Base-by-base conservation (phyloP, 2,888 invertebrate genomes). In the Tethea ocularis region DNA sequence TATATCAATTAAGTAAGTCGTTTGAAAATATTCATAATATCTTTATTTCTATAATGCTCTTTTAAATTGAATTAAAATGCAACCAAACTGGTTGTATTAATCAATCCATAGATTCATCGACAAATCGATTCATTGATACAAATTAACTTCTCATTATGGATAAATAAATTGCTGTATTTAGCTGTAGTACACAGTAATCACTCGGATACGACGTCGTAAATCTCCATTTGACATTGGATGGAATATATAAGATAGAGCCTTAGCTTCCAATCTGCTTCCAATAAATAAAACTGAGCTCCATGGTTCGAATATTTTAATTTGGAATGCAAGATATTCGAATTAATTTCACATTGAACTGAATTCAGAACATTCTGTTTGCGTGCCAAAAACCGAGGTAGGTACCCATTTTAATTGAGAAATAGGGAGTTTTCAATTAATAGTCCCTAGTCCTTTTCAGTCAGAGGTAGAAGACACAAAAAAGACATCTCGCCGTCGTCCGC, bases 131-230 rank as follows among this genome's bases (percentile, higher is more conserved):
- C 53, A 56, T n/a, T 41, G 52, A 15, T 56, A 61, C 56, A 59
- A 59, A 61, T 61, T 57, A 57, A 51, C 55, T 41, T 20, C 59
- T 57, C 41, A 55, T 22, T 61, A 61, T 52, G 59, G 59, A 36
- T 17, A 17, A 17, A 54, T 52, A 22, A 53, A 41, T 41, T 22
- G 54, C 23, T 54, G 33, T 33, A 54, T 15, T 54, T 54, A 54
- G 54, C 15, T 20, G 24, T 33, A 13, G 17, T 22, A 33, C 20
- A 20, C 4, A 20, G 13, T 13, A 33, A 33, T 33, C 33, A 13
- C 11, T 33, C 13, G 13, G 54, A 33, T 20, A 20, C 33, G 20
- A 20, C 33, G 6, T 24, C 33, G 29, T 53, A n/a, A 52, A 52
- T 53, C n/a, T 53, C 29, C 17, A 26, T 29, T 53, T 52, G 24